Conservation (phyloP, 64 coral and sea anemone species). For the Trachythela sp. region DNA sequence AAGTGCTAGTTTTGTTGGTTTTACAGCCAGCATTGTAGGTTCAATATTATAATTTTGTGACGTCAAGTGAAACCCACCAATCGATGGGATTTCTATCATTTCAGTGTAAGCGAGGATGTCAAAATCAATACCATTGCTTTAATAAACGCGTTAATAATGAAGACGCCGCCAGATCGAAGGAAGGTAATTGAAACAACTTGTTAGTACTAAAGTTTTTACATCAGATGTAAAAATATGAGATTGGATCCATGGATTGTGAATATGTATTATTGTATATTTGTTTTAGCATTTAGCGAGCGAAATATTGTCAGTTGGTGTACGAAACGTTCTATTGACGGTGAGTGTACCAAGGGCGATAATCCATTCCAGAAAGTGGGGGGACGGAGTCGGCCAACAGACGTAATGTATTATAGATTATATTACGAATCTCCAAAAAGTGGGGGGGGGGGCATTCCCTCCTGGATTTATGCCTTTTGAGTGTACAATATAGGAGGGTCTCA, state of each 20-base stretch:
- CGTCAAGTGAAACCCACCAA: too few relatives aligned
- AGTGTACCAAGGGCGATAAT: neutral
- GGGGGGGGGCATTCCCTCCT: too few relatives aligned
- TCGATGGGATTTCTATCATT: neutral
- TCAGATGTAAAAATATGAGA: neutral
- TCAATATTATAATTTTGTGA: too few relatives aligned
- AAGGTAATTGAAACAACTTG: neutral
- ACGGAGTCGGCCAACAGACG: too few relatives aligned
- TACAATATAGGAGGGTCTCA: too few relatives aligned
- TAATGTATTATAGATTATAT: too few relatives aligned
- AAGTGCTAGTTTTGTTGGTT: too few relatives aligned
- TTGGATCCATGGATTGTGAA: neutral
- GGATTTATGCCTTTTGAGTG: too few relatives aligned
- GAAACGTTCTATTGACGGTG: neutral
- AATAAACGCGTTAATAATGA: slow-evolving; percentile 7
- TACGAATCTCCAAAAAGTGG: too few relatives aligned
- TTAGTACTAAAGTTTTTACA: neutral
- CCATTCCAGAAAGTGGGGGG: too few relatives aligned
- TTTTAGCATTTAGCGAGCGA: slow-evolving; percentile 3
- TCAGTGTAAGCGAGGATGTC: neutral
- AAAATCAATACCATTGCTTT: neutral
- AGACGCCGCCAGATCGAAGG: neutral
- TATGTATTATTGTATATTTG: neutral
- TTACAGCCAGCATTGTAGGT: too few relatives aligned
- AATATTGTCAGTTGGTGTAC: neutral